Evolutionary conservation across 2,113 vertebrate genomes (phyloP).

Genomic region (Scortum barcoo): DNA sequence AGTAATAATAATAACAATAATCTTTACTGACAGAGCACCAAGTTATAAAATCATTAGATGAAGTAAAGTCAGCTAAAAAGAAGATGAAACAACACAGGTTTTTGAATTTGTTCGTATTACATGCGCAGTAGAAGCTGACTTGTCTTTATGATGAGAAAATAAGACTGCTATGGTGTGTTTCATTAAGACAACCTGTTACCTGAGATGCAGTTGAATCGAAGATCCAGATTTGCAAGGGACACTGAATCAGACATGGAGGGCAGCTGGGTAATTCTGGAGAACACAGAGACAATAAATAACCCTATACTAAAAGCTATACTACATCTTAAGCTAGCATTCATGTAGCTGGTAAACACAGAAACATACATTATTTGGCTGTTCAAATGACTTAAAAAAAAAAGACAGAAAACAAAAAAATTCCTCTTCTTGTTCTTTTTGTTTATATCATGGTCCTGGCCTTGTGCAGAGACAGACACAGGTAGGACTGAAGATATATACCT

Average conservation of each 20-base stretch:
- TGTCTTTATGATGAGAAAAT: not conserved
- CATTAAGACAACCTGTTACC: slow-evolving; percentile 81
- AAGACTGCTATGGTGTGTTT: not conserved
- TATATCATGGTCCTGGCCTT: too few relatives aligned
- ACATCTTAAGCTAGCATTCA: not conserved
- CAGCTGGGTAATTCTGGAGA: slow-evolving; percentile 88
- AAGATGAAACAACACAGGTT: slow-evolving; percentile 10
- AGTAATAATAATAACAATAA: not conserved
- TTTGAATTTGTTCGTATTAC: not conserved
- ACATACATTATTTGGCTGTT: too few relatives aligned
- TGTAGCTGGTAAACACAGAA: not conserved
- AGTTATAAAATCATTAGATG: not conserved
- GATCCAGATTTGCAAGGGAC: slow-evolving; percentile 88
- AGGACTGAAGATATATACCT: slow-evolving; percentile 78
- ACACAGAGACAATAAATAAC: slow-evolving; percentile 42
- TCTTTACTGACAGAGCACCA: not conserved
- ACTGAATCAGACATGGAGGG: slow-evolving; percentile 86
- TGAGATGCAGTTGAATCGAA: slow-evolving; percentile 93
- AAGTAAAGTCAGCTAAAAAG: not conserved
- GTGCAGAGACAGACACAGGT: slow-evolving; percentile 1
- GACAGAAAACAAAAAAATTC: too few relatives aligned
- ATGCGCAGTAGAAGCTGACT: not conserved
- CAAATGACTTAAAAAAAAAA: too few relatives aligned
- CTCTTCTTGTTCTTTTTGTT: too few relatives aligned
- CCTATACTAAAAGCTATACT: too few relatives aligned